Evolutionary conservation across 1,140 invertebrate genomes (phyloP).

Genomic region (Drosophila varians): DNA sequence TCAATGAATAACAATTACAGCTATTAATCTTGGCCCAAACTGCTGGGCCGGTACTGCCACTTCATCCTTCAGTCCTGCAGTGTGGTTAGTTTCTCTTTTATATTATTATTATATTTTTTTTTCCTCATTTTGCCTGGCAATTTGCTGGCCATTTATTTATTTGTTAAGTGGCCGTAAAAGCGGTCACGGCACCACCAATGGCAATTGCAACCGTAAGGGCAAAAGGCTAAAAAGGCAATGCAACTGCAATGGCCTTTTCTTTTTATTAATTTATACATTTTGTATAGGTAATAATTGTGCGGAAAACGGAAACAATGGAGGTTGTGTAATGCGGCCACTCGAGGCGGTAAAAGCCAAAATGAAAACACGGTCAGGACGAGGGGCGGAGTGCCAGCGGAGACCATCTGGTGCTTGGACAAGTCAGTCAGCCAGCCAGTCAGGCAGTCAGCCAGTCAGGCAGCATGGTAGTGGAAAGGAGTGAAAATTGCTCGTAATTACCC

Average conservation of each 20-base stretch:
- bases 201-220: not conserved
- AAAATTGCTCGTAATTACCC: slow-evolving; percentile 79
- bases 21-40: slow-evolving; percentile 76
- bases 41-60: slow-evolving; percentile 37
- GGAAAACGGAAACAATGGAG: slow-evolving; percentile 83
- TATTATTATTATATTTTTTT: slow-evolving; percentile 7
- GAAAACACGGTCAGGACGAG: slow-evolving; percentile 1
- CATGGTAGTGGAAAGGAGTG: slow-evolving; percentile 68
- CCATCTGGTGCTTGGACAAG: slow-evolving; percentile 41
- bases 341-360: slow-evolving; percentile 35
- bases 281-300: slow-evolving; percentile 82
- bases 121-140: slow-evolving; percentile 57
- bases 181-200: slow-evolving; percentile 52
- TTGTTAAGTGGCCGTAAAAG: slow-evolving; percentile 81
- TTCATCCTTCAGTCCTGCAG: slow-evolving; percentile 15
- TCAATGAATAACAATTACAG: slow-evolving; percentile 81
- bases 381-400: slow-evolving; percentile 2
- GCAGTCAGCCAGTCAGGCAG: slow-evolving; percentile 48
- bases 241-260: slow-evolving; percentile 49
- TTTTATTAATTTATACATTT: slow-evolving; percentile 76
- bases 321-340: slow-evolving; percentile 74
- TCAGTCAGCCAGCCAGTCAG: slow-evolving; percentile 50
- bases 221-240: slow-evolving; percentile 21
- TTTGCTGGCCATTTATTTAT: slow-evolving; percentile 78
- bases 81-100: slow-evolving; percentile 54